phyloP scores from a whole-genome alignment of 2,797 vertebrate species.

The Syndactyla subalaris region DNA sequence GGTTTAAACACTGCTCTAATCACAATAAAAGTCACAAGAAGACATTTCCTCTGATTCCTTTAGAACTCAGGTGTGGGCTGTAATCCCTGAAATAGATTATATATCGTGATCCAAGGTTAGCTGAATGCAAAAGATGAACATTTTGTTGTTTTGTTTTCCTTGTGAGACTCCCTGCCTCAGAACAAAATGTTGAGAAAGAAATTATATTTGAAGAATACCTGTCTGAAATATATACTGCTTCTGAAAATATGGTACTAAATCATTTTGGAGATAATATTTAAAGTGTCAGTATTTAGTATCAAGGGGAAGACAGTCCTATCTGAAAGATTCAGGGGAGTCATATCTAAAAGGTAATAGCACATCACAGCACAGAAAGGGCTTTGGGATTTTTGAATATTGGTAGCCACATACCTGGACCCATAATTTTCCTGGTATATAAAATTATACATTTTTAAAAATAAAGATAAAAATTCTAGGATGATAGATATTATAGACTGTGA shows the following conservation, averaged over 20 bases:
- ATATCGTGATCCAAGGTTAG: neutral
- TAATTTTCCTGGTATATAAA: neutral
- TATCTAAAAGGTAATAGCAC: neutral
- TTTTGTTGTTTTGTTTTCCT: neutral
- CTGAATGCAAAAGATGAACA: neutral
- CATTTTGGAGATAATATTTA: neutral
- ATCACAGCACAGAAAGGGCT: neutral
- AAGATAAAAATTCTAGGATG: neutral
- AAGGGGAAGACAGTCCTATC: neutral
- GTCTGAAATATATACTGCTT: neutral
- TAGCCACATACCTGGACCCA: neutral
- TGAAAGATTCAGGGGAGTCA: neutral
- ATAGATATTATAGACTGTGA: neutral
- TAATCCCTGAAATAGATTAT: neutral
- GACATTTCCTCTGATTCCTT: neutral
- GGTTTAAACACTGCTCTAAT: neutral
- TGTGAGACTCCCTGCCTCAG: neutral
- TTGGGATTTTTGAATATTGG: neutral
- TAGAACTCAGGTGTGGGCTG: neutral
- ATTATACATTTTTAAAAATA: neutral
- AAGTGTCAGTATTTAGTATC: neutral
- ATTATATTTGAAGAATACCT: neutral
- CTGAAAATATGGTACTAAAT: neutral
- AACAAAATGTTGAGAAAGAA: neutral
- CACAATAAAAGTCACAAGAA: neutral